Evolutionary conservation across 2,113 vertebrate species (phyloP).

Genomic region (Odontophorus gujanensis): DNA sequence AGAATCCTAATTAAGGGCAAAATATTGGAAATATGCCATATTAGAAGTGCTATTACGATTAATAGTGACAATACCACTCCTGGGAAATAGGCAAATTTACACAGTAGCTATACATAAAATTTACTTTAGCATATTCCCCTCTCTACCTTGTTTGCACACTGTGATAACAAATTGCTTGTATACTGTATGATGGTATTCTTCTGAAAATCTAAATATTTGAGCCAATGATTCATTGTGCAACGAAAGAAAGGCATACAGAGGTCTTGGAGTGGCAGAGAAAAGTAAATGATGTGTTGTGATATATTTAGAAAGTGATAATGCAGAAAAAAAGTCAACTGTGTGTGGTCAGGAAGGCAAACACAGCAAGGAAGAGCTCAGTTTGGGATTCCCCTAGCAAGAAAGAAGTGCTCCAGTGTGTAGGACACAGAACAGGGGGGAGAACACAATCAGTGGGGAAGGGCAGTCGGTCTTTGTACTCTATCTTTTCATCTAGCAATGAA

Average conservation of each 20-base stretch:
- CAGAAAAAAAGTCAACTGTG: not conserved
- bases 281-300: constrained; percentile 32
- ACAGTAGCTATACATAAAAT: constrained; percentile 75
- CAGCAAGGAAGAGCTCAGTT: not conserved
- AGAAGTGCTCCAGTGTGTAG: not conserved
- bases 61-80: constrained; percentile 70
- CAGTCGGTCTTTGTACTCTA: not conserved
- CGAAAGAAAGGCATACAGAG: constrained; percentile 36
- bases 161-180: constrained; percentile 66
- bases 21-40: constrained; percentile 77
- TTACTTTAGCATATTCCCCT: constrained; percentile 64
- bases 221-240: constrained; percentile 3
- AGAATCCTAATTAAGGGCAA: constrained; percentile 72
- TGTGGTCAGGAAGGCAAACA: constrained; percentile 15
- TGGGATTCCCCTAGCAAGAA: constrained; percentile 18
- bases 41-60: constrained; percentile 70
- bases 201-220: constrained; percentile 57
- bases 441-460: not conserved
- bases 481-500: not conserved
- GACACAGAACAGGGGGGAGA: not conserved
- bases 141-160: constrained; percentile 65
- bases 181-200: not conserved
- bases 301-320: constrained; percentile 42
- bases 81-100: constrained; percentile 75
- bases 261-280: constrained; percentile 1